A percentile compares a stretch with the other conserved stretches of the same genome.
Conservation (phyloP, 2,888 invertebrate species). For the Hirtodrosophila duncani region DNA sequence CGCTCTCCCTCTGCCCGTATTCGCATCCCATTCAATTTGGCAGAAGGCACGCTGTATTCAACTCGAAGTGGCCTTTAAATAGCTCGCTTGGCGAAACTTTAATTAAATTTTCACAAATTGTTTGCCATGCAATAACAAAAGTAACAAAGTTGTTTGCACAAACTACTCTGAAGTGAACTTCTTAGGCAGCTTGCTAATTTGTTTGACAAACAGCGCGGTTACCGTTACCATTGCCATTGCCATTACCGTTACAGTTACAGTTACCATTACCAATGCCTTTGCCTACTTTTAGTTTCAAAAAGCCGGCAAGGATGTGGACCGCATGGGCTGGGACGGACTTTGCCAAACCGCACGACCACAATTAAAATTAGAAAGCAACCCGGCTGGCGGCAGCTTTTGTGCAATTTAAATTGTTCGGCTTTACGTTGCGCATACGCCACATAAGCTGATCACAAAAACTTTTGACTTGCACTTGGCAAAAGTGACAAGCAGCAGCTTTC, state of each 20-base stretch:
- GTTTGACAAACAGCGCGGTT: conserved; percentile 56
- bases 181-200: conserved; percentile 60
- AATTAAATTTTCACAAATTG: conserved; percentile 57
- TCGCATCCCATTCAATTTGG: conserved; percentile 15
- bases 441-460: conserved; percentile 22
- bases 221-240: conserved; percentile 16
- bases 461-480: no score
- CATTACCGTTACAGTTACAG: no score
- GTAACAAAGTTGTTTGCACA: conserved; percentile 42
- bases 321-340: conserved; percentile 18
- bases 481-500: no score
- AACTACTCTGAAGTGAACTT: conserved; percentile 42
- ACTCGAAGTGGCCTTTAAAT: conserved; percentile 28
- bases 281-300: conserved; percentile 14
- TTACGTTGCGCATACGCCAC: conserved; percentile 52
- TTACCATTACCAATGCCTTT: conserved; percentile 3
- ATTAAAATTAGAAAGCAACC: conserved; percentile 41
- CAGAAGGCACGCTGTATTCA: neutral
- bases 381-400: conserved; percentile 28
- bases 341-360: conserved; percentile 37
- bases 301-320: neutral
- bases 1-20: neutral
- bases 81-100: conserved; percentile 39
- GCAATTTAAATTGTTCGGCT: conserved; percentile 50
- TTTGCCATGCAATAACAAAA: conserved; percentile 44